These are phyloP conservation scores for Morone saxatilis DNA, from an alignment of 2,113 vertebrate genomes.

Conservation along the genomic window DNA sequence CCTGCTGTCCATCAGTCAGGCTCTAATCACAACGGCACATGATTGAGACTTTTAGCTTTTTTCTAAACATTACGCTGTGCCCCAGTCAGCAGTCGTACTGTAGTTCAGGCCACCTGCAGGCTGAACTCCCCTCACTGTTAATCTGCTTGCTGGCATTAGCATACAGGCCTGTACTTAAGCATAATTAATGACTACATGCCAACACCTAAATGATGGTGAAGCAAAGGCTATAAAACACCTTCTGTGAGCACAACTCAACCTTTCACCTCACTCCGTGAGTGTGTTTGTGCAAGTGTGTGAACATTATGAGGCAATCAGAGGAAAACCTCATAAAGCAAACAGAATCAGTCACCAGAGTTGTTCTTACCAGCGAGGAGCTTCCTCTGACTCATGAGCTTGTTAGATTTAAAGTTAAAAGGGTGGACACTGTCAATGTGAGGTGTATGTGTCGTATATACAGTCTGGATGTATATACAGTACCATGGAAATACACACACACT, in stretches of 20 bases:
- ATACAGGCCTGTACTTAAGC: constrained; percentile 43
- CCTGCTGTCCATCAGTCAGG: constrained; percentile 12
- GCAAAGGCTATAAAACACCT: constrained; percentile 48
- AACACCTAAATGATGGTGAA: constrained; percentile 44
- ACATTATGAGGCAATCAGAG: background rate
- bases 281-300: constrained; percentile 10
- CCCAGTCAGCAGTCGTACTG: background rate
- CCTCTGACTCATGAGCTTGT: constrained; percentile 42
- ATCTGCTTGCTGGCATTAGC: constrained; percentile 44
- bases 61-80: background rate
- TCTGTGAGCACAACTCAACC: constrained; percentile 53
- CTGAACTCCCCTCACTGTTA: constrained; percentile 33
- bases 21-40: background rate
- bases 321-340: constrained; percentile 24
- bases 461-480: constrained; percentile 80
- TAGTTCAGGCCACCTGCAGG: constrained; percentile 20
- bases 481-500: constrained; percentile 73
- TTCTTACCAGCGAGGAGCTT: constrained; percentile 41
- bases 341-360: constrained; percentile 19
- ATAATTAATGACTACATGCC: constrained; percentile 62
- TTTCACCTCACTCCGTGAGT: constrained; percentile 24
- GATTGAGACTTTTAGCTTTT: constrained; percentile 1
- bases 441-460: constrained; percentile 84
- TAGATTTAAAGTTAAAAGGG: constrained; percentile 46
- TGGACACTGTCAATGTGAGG: constrained; percentile 74